A percentile compares a stretch with the other conserved stretches of the same genome.
These are phyloP conservation scores for Neotoma lepida DNA, from an alignment of 2,113 vertebrate genomes.

Conservation along the genomic window DNA sequence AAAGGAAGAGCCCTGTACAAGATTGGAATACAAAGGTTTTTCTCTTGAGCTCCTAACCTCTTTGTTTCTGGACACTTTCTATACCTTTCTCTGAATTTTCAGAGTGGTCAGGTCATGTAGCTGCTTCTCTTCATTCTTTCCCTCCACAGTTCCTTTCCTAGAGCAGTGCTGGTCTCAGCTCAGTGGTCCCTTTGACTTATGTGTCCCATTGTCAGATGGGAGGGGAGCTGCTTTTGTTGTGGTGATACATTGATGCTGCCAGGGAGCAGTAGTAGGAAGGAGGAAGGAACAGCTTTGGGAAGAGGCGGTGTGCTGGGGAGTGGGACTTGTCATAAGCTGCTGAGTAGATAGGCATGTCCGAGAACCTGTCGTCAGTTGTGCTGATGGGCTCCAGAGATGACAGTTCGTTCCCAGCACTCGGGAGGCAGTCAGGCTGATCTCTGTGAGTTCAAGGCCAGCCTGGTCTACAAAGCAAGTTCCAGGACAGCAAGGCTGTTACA, in stretches of 20 bases:
- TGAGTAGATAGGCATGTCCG: neutral
- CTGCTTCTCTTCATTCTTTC: conserved; percentile 1
- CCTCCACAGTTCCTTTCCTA: neutral
- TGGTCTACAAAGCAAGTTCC: neutral
- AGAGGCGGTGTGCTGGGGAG: neutral
- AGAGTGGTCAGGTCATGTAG: neutral
- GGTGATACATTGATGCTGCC: neutral
- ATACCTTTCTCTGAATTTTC: neutral
- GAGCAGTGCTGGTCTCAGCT: neutral
- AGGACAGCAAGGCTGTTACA: neutral
- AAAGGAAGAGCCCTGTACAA: neutral
- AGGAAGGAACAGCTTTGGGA: neutral
- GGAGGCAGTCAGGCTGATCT: neutral
- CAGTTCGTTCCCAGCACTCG: neutral
- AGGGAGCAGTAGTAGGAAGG: neutral
- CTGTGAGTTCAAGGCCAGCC: neutral
- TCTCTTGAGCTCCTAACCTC: neutral
- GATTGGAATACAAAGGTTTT: neutral
- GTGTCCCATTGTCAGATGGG: neutral
- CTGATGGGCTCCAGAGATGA: neutral
- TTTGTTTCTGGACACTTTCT: neutral
- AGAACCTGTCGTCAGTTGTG: neutral
- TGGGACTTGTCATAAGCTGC: neutral
- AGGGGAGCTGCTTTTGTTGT: neutral
- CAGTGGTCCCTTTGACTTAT: neutral